phyloP scores from a whole-genome alignment of 1,140 invertebrate species.

The Eulimnadia texana region DNA sequence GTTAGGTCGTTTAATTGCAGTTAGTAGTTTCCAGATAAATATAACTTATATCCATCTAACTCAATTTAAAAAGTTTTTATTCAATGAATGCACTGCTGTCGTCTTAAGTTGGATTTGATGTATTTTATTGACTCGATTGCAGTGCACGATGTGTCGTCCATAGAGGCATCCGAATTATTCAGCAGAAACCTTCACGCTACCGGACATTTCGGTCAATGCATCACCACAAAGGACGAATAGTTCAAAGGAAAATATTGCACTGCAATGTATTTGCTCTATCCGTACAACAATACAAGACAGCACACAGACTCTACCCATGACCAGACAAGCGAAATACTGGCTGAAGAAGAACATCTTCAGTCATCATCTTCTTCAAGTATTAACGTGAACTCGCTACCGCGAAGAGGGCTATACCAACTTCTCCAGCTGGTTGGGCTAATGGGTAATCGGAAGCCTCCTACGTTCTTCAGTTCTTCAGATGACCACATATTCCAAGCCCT shows the following conservation, averaged over 20 bases:
- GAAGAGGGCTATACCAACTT: neutral
- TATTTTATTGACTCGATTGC: neutral
- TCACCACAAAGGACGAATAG: neutral
- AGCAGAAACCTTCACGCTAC: neutral
- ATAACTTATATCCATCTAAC: no score
- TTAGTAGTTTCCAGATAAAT: no score
- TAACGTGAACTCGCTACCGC: neutral
- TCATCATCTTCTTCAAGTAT: no score
- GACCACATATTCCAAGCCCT: no score
- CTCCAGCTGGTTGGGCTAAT: neutral
- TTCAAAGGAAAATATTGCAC: conserved; percentile 11
- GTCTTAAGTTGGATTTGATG: neutral
- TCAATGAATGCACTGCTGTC: no score
- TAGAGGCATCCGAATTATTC: neutral
- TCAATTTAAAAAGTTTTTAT: no score
- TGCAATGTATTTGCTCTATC: neutral
- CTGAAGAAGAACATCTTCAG: neutral
- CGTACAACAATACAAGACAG: no score
- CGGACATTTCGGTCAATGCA: conserved; percentile 11
- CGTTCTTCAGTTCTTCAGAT: neutral
- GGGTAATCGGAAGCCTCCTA: neutral
- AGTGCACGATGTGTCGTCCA: conserved; percentile 2
- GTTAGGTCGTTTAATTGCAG: no score
- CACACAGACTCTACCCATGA: no score
- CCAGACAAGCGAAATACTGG: no score